Evolutionary conservation across 1,140 invertebrate genomes (phyloP), one percentile per base, ranked within the genome.

Genomic region (Tetramorium simillimum): DNA sequence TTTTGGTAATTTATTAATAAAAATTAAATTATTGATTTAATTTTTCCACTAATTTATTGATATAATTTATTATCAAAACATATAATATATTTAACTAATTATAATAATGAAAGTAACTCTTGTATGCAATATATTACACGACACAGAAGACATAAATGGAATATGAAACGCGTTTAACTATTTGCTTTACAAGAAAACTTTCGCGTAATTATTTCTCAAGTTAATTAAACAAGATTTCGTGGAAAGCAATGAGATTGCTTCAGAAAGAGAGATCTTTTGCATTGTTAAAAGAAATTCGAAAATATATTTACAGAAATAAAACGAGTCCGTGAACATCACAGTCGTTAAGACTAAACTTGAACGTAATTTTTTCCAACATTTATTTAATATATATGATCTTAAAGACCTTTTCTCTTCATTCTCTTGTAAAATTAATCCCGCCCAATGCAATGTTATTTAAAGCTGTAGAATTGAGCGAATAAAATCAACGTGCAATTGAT

Each of bases 141-240:
- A 43, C 21, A 21, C n/a, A 43, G 12, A 69, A 46, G 5, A 46
- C 14, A 4, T 69, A 21, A 67, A n/a, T 67, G 28, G 2, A 73
- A 73, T 53, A 33, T 33, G 46, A 53, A 73, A 73, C 9, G 21
- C 9, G 43, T 53, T 21, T 18, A 46, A 69, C 1, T 69, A 46
- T 49, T 72, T 51, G 18, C 9, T 4, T 33, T 72, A 33, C 24
- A 6, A 75, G n/a, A 37, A 37, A 24, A 40, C 16, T 21, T 24
- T 51, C 43, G 33, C 7, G 5, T n/a, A 80, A 81, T 81, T 81
- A 40, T 56, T 53, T 81, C 21, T 28, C 33, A 33, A 10, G 24
- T 81, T 69, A 69, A 81, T 69, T 81, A 24, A 67, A 69, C 21
- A 43, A 69, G 46, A 69, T 69, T 69, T 69, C 14, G 1, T 5